Evolutionary conservation across 2,113 vertebrate genomes (phyloP), one percentile per base, ranked within the genome.

Genomic region (Pimephales promelas): DNA sequence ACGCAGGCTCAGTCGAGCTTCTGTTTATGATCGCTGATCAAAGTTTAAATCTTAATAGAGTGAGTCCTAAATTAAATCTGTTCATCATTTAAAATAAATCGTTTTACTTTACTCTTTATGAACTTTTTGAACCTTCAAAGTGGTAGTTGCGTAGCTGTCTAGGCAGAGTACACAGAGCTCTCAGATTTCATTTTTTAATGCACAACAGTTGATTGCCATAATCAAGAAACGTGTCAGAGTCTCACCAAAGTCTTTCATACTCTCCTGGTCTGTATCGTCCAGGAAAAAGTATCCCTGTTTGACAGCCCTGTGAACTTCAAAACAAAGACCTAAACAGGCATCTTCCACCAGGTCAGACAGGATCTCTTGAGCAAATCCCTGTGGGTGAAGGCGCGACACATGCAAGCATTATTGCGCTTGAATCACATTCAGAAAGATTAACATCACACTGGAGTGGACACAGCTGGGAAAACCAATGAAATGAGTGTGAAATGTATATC

Each of bases 221-320:
- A 22, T 68, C 40, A 68, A 68, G 64, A n/a, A 68, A n/a, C 1
- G 4, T 36, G 34, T 40, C 8, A 68, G 2, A 36, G 14, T 52
- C 95, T 93, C 92, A 99, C 98, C 98, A 10, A 97, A 99, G 92
- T 98, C 97, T 93, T 98, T 97, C 95, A 96, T 97, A 89, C 97
- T 98, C 87, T 99, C 97, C 64, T 98, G 97, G 92, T 99, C 98
- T 0, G 96, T 98, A 91, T 99, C 97, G 36, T 99, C 97, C 91
- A 99, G 90, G 91, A 99, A 97, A 91, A 99, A 99, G 90, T 98
- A 99, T 22, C 97, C 97, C 78, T 98, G 98, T 92, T 99, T 99
- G 88, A 98, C 97, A 22, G 97, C 97, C 87, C 97, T 94, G 90
- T 99, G 98, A 81, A 97, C 97, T 87, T 99, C 97, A 45, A 99